Percentiles rank a stretch among this genome's conserved stretches.
These are phyloP conservation scores for Pristionchus entomophagus DNA, from an alignment of 2,888 invertebrate species.

Conservation along the genomic window DNA sequence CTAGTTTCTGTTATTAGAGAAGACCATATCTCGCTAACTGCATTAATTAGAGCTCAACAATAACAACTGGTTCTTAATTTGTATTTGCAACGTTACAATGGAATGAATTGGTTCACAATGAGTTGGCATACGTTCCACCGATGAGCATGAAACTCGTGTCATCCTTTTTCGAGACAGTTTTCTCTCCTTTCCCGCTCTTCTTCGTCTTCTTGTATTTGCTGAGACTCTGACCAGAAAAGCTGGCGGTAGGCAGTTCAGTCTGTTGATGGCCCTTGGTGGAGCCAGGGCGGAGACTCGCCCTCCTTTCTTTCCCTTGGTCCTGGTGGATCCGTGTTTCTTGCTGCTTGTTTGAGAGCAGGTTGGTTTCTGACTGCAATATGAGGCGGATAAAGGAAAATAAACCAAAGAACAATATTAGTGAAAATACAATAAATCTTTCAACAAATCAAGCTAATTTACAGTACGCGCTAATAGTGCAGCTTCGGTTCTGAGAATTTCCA, in stretches of 20 bases:
- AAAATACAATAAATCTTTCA: too few relatives aligned
- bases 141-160: constrained; percentile 3
- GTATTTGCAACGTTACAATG: too few relatives aligned
- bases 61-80: constrained; percentile 35
- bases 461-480: too few relatives aligned
- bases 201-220: constrained; percentile 11
- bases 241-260: not conserved
- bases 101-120: too few relatives aligned
- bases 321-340: too few relatives aligned
- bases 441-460: too few relatives aligned
- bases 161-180: not conserved
- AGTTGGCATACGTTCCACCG: not conserved
- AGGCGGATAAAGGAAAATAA: too few relatives aligned
- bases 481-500: too few relatives aligned
- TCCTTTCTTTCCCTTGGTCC: not conserved
- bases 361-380: not conserved
- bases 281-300: not conserved
- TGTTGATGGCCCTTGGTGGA: not conserved
- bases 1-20: not conserved
- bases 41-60: constrained; percentile 13
- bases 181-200: not conserved
- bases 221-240: constrained; percentile 1
- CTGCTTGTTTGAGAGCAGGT: too few relatives aligned
- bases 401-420: too few relatives aligned
- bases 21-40: not conserved